phyloP scores from a whole-genome alignment of 2,888 invertebrate genomes.

The Eupithecia inturbata region DNA sequence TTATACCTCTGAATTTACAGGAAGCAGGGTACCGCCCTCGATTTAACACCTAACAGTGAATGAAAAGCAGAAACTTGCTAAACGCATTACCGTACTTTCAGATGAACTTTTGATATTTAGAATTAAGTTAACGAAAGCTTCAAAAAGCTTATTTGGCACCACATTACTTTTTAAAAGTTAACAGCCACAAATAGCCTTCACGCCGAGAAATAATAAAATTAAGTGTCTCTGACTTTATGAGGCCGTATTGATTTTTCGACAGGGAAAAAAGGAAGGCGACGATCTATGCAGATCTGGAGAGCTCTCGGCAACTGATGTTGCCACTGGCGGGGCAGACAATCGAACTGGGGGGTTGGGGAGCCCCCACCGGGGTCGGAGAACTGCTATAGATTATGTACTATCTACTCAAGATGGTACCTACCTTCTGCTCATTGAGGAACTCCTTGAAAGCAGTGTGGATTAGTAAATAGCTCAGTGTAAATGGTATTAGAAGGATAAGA shows the following conservation, averaged over 20 bases:
- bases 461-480: not conserved
- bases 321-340: constrained; percentile 84
- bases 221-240: constrained; percentile 78
- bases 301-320: constrained; percentile 84
- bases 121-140: constrained; percentile 13
- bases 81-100: not conserved
- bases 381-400: constrained; percentile 70
- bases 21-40: not conserved
- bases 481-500: no score
- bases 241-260: constrained; percentile 84
- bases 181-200: constrained; percentile 35
- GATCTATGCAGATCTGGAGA: constrained; percentile 85
- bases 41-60: not conserved
- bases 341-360: constrained; percentile 75
- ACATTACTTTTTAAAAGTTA: constrained; percentile 23
- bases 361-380: constrained; percentile 75
- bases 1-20: constrained; percentile 11
- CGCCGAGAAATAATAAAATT: constrained; percentile 67
- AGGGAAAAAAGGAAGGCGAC: constrained; percentile 84
- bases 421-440: constrained; percentile 18
- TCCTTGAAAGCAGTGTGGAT: constrained; percentile 5
- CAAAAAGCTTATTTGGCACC: not conserved
- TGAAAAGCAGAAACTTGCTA: not conserved
- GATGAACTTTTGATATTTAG: constrained; percentile 13
- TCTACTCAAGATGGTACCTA: constrained; percentile 33